Evolutionary conservation across 64 coral and sea anemone genomes (phyloP), one percentile per base, ranked within the genome.

Genomic region (Acropora yongei): DNA sequence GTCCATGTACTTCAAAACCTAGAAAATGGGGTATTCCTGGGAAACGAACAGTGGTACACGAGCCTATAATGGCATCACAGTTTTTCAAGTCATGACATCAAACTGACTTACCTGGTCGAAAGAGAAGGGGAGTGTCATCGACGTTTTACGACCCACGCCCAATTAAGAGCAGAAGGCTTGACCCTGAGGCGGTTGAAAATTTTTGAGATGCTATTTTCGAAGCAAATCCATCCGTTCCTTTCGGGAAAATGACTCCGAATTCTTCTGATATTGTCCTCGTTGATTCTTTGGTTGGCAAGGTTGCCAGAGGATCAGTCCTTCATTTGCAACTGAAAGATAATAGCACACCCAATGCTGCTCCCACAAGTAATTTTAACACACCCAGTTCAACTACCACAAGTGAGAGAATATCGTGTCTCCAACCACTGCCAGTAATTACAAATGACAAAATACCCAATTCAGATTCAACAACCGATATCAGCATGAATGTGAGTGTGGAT

Each of bases 271-370:
- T 85, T 44, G 41, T 48, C 4, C 55, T 79, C 13, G 80, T 90
- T 30, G 67, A 95, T 90, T 48, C 76, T 91, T 47, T 95, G 40
- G 50, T 95, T 91, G 93, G 93, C 48, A 60, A 9, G 5, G 83
- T 91, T 41, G 93, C 77, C 10, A 95, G 73, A 78, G 93, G 88
- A 41, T 95, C 93, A 80, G 93, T 91, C 8, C 88, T 95, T 47
- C 75, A 95, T 44, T 74, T 95, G 88, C 93, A 95, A 60, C 80
- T 95, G n/a, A 95, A 91, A 53, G 75, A 80, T 91, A 91, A 79
- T 63, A 93, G 11, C 61, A 80, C 13, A 16, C 4, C 88, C 67
- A 39, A 44, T 80, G 18, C 77, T 41, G 16, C 72, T 61, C 18
- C 87, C 61, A 89, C 60, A 89, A 58, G 44, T n/a, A 73, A 12